Base-by-base conservation (phyloP, 1,140 invertebrate genomes). In the Cherax quadricarinatus region DNA sequence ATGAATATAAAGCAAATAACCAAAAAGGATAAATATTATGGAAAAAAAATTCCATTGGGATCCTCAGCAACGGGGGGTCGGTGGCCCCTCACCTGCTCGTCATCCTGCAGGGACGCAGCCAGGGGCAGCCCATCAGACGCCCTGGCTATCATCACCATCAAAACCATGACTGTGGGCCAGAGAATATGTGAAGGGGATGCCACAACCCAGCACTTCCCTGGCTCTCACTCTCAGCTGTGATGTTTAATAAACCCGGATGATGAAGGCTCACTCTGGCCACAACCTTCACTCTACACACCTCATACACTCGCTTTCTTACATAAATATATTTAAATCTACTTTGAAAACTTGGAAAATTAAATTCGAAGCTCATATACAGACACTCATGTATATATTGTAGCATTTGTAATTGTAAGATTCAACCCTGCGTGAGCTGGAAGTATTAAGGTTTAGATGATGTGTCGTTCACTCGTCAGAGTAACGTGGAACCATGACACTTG, bases 101-200 rank as follows among this genome's bases (percentile, higher is more conserved):
- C 98, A 95, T 99, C 98, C 96, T 99, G 98, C 96, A 99, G 98
- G 57, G 98, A 99, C 60, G 99, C 99, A 57, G 98, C 98, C 93
- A 99, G 95, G 80, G 98, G 98, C 91, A 99, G 96, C 9, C 99
- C 99, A 96, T 99, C 99, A 91, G 97, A 96, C 93, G 99, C 96
- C 93, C 99, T 96, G 5, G 98, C 99, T 94, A 99, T 99, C 97
- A 99, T 98, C 92, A 99, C 99, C 96, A 99, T 97, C 93, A 99
- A 95, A 94, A 99, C 98, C 98, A 99, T 99, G 18, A 66, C 18
- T 14, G 21, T 66, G 62, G 14, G 62, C 18, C 21, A 66, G 21
- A 5, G 5, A 66, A 66, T 14, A 18, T 57, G 53, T 57, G 9
- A 10, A 57, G 53, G 53, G 14, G 53, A 57, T 57, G 53, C 62